phyloP scores from a whole-genome alignment of 2,797 vertebrate species.

The Eospalax fontanierii region DNA sequence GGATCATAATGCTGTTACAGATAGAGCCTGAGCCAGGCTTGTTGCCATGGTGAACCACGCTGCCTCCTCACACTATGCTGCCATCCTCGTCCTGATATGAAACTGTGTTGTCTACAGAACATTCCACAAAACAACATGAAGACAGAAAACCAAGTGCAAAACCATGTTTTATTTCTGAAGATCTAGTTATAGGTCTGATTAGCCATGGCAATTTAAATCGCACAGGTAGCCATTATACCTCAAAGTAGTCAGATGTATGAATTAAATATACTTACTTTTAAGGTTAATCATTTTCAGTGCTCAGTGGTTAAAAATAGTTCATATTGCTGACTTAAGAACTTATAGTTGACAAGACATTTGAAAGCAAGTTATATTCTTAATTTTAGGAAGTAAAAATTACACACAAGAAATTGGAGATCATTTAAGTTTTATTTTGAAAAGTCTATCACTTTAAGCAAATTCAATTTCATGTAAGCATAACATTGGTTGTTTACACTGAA shows the following conservation, averaged over 20 bases:
- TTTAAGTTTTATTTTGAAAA: constrained; percentile 46
- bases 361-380: constrained; percentile 35
- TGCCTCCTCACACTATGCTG: background rate
- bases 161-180: background rate
- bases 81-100: background rate
- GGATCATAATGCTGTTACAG: background rate
- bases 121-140: background rate
- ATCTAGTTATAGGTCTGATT: background rate
- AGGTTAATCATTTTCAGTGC: constrained; percentile 2
- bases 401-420: background rate
- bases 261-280: constrained; percentile 38
- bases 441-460: constrained; percentile 54
- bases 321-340: background rate
- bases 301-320: constrained; percentile 59
- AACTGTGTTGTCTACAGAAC: background rate
- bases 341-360: background rate
- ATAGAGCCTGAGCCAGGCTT: background rate
- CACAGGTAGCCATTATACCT: background rate
- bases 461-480: constrained; percentile 36
- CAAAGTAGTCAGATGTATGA: background rate
- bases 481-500: constrained; percentile 43
- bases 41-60: background rate
- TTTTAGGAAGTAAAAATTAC: background rate
- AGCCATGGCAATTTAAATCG: background rate
- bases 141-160: background rate